Evolutionary conservation across 1,140 invertebrate species (phyloP).

Genomic region (Lordiphosa mommai): DNA sequence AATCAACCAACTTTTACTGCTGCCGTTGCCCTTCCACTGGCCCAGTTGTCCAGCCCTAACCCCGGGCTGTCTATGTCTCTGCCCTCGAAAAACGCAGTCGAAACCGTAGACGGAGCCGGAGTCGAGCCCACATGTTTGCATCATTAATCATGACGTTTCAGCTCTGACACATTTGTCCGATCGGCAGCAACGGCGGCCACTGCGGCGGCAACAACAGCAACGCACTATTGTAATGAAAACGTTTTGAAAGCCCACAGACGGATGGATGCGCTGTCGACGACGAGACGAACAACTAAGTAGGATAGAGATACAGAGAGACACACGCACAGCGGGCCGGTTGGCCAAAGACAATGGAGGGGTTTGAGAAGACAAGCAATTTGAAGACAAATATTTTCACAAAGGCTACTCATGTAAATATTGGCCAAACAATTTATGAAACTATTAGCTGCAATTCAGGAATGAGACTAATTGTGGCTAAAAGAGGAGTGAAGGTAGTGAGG

Average conservation of each 20-base stretch:
- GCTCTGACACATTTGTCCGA: constrained; percentile 77
- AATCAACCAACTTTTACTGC: constrained; percentile 14
- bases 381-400: constrained; percentile 57
- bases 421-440: constrained; percentile 51
- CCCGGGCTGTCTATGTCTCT: constrained; percentile 46
- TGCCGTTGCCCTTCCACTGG: constrained; percentile 11
- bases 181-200: constrained; percentile 52
- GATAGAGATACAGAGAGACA: constrained; percentile 21
- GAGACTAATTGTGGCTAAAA: constrained; percentile 33
- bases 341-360: neutral
- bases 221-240: constrained; percentile 54
- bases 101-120: constrained; percentile 24
- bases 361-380: constrained; percentile 24
- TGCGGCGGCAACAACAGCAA: constrained; percentile 41
- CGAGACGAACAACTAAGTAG: constrained; percentile 12
- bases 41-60: constrained; percentile 32
- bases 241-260: constrained; percentile 46
- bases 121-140: constrained; percentile 71
- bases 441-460: constrained; percentile 38
- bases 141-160: constrained; percentile 78
- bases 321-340: constrained; percentile 18
- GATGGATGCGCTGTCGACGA: constrained; percentile 36
- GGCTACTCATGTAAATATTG: constrained; percentile 54
- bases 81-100: constrained; percentile 34
- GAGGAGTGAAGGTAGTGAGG: neutral